phyloP scores from a whole-genome alignment of 2,888 invertebrate genomes.

The Tetragonula carbonaria region DNA sequence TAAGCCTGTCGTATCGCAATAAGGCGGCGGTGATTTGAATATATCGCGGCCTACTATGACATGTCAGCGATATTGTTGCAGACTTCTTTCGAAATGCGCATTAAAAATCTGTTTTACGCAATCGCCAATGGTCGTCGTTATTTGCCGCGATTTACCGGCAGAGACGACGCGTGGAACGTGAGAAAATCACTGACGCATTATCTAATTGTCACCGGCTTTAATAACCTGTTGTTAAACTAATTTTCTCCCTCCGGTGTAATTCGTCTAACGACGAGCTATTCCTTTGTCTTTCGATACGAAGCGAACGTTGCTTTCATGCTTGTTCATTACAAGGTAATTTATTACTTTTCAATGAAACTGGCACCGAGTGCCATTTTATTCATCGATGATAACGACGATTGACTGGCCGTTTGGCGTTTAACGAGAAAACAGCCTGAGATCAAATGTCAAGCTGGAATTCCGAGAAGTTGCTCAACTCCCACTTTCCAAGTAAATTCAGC shows the following conservation, averaged over 20 bases:
- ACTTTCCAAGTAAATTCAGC: too few relatives aligned
- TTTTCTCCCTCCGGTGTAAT: not conserved
- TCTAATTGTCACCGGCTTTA: slow-evolving; percentile 18
- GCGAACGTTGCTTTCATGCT: not conserved
- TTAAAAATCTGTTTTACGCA: slow-evolving; percentile 38
- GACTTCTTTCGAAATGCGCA: slow-evolving; percentile 52
- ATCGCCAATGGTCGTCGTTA: slow-evolving; percentile 18
- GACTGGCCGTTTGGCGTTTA: too few relatives aligned
- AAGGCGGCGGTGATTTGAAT: slow-evolving; percentile 50
- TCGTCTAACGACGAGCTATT: not conserved
- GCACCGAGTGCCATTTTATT: not conserved
- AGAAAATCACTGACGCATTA: slow-evolving; percentile 37
- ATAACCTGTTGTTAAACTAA: not conserved
- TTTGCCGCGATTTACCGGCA: slow-evolving; percentile 2
- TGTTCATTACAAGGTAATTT: not conserved
- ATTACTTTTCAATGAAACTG: not conserved
- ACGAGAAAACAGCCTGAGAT: too few relatives aligned
- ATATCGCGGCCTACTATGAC: slow-evolving; percentile 14
- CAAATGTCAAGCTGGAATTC: too few relatives aligned
- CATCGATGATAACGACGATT: not conserved
- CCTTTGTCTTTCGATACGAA: not conserved
- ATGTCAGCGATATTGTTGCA: slow-evolving; percentile 1
- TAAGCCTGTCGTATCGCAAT: slow-evolving; percentile 39
- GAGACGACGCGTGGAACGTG: slow-evolving; percentile 30
- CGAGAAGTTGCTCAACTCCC: too few relatives aligned